phyloP scores from a whole-genome alignment of 2,888 invertebrate species.

The Cylindroiulus punctatus region DNA sequence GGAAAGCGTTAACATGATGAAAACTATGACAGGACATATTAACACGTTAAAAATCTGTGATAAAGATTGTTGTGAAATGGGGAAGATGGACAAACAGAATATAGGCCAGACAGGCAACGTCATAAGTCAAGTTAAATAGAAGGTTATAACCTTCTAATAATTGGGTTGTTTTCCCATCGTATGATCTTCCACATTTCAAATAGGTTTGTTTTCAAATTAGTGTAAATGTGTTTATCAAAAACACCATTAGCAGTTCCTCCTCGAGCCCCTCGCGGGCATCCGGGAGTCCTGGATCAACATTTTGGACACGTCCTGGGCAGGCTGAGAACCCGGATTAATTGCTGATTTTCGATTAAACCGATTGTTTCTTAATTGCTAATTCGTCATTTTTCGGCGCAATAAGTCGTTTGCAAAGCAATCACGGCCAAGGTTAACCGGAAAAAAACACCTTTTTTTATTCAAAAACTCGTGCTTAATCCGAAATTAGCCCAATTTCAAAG shows the following conservation, averaged over 20 bases:
- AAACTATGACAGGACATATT: too few species aligned
- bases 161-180: too few species aligned
- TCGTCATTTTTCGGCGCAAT: not conserved
- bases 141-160: too few species aligned
- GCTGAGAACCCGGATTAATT: slow-evolving; percentile 1
- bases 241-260: not conserved
- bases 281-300: not conserved
- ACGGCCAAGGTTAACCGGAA: not conserved
- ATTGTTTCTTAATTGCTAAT: not conserved
- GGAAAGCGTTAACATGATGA: too few species aligned
- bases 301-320: slow-evolving; percentile 5
- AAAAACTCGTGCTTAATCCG: not conserved
- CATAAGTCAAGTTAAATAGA: too few species aligned
- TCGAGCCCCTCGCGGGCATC: not conserved
- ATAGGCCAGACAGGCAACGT: too few species aligned
- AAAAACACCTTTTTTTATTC: not conserved
- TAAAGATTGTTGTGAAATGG: too few species aligned
- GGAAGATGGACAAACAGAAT: too few species aligned
- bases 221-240: too few species aligned
- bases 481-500: not conserved
- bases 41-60: too few species aligned
- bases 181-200: too few species aligned
- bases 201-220: too few species aligned
- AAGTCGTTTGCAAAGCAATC: not conserved
- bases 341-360: not conserved